phyloP scores from a whole-genome alignment of 1,140 invertebrate genomes.

The Diorhabda elongata region DNA sequence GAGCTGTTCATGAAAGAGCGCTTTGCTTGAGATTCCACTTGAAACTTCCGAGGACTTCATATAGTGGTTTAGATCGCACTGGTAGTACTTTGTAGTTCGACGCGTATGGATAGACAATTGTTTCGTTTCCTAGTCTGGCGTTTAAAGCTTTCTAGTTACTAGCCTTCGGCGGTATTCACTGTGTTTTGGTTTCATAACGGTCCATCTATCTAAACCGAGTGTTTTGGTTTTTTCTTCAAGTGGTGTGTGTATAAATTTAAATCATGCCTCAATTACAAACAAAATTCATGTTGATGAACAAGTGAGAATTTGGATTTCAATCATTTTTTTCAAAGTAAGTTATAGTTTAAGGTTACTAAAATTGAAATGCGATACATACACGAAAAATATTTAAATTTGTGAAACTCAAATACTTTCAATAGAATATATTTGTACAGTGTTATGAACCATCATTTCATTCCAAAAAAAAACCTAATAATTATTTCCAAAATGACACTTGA shows the following conservation, averaged over 20 bases:
- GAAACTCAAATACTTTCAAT: too few species aligned
- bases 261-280: background rate
- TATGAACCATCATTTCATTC: too few species aligned
- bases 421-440: too few species aligned
- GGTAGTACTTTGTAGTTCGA: background rate
- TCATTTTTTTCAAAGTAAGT: background rate
- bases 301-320: background rate
- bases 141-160: constrained; percentile 10
- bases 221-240: background rate
- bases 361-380: too few species aligned
- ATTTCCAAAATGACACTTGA: too few species aligned
- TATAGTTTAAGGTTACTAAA: background rate
- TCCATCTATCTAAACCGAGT: background rate
- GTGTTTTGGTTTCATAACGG: background rate
- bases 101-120: background rate
- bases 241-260: background rate
- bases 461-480: too few species aligned
- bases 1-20: constrained; percentile 4
- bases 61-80: constrained; percentile 12
- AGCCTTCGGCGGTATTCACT: background rate
- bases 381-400: too few species aligned
- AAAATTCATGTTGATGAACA: background rate
- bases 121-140: constrained; percentile 16
- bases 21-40: constrained; percentile 16
- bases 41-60: background rate